Conservation (phyloP, 2,888 invertebrate genomes). For the Ctenicera cuprea region DNA sequence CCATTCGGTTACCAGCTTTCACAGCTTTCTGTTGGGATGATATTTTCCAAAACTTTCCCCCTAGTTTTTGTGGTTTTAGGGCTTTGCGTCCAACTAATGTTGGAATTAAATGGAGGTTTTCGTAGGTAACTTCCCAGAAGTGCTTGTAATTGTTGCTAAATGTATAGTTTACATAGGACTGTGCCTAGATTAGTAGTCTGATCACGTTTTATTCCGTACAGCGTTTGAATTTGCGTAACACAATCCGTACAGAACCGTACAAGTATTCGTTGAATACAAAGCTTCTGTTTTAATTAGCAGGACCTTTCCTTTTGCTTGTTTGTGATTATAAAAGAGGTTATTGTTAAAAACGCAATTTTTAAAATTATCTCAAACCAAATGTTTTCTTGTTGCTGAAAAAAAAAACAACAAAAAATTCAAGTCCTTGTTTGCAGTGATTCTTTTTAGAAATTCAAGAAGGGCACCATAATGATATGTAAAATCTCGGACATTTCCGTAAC, state of each 20-base stretch:
- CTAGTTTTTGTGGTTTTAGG: slow-evolving; percentile 7
- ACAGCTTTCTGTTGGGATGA: not conserved
- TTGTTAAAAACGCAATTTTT: too few relatives aligned
- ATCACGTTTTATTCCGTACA: slow-evolving; percentile 20
- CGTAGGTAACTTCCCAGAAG: slow-evolving; percentile 21
- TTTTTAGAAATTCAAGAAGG: slow-evolving; percentile 20
- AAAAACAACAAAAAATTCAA: not conserved
- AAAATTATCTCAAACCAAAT: not conserved
- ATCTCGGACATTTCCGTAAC: slow-evolving; percentile 33
- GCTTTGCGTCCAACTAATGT: slow-evolving; percentile 10
- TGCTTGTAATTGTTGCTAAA: slow-evolving; percentile 29
- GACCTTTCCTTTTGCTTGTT: too few relatives aligned
- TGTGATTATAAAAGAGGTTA: too few relatives aligned
- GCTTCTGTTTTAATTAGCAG: too few relatives aligned
- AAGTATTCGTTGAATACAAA: too few relatives aligned
- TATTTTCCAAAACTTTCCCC: slow-evolving; percentile 19
- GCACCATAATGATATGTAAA: slow-evolving; percentile 33
- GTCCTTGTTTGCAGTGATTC: slow-evolving; percentile 4
- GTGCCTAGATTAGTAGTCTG: slow-evolving; percentile 27
- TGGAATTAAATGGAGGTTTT: slow-evolving; percentile 1
- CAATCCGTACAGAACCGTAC: too few relatives aligned
- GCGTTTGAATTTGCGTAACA: not conserved
- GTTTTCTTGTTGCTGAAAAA: not conserved
- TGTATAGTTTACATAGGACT: slow-evolving; percentile 23
- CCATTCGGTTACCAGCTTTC: not conserved